Conservation (phyloP, 2,797 vertebrate genomes). For the Ciconia nigra region DNA sequence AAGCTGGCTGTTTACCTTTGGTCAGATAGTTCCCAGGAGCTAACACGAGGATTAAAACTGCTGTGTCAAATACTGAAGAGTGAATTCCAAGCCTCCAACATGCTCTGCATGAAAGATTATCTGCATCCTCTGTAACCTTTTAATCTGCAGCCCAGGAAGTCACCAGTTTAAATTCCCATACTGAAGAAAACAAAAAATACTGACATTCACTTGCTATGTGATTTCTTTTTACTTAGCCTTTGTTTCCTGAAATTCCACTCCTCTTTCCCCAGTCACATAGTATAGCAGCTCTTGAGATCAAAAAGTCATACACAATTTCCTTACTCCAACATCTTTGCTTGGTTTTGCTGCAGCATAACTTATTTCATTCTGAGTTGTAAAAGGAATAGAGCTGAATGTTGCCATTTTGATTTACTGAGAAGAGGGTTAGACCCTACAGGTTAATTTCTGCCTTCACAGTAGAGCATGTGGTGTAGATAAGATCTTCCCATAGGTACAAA, state of each 20-base stretch:
- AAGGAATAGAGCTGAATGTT: background rate
- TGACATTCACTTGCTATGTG: background rate
- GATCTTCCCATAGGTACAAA: background rate
- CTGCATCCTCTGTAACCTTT: background rate
- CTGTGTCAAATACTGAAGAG: background rate
- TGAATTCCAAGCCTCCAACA: background rate
- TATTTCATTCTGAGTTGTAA: background rate
- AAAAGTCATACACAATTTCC: background rate
- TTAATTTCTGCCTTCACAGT: background rate
- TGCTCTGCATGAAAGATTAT: background rate
- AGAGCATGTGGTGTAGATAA: background rate
- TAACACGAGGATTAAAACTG: background rate
- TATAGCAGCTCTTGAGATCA: background rate
- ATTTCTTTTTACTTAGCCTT: background rate
- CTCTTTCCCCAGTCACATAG: background rate
- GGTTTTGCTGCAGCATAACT: background rate
- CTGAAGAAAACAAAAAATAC: background rate
- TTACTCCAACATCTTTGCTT: background rate
- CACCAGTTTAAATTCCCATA: background rate
- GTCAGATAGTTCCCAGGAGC: background rate
- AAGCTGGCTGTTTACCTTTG: background rate
- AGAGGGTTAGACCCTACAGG: background rate
- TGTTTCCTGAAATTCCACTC: background rate
- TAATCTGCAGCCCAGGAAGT: background rate
- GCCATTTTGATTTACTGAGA: background rate